Percentiles rank a stretch among this genome's conserved stretches.
These are phyloP conservation scores for Encarsia formosa DNA, from an alignment of 2,888 invertebrate species.

Conservation along the genomic window DNA sequence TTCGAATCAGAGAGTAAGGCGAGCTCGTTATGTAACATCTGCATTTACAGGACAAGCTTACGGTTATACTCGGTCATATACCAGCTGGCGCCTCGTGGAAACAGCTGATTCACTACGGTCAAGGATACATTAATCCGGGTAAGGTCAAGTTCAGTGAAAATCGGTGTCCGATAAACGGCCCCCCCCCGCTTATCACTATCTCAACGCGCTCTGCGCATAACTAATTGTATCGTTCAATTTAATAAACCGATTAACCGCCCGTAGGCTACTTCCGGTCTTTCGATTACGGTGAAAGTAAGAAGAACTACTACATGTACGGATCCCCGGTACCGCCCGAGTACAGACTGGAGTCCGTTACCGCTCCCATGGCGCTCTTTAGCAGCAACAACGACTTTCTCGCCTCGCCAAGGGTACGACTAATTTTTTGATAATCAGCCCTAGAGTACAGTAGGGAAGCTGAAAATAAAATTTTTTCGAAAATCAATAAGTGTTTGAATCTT, in stretches of 20 bases:
- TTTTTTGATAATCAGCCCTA: too few species aligned
- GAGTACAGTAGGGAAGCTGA: too few species aligned
- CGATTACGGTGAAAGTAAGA: conserved; percentile 39
- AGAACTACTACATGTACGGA: conserved; percentile 39
- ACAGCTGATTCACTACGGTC: conserved; percentile 45
- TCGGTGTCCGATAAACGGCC: too few species aligned
- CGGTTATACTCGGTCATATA: conserved; percentile 42
- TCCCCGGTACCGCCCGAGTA: conserved; percentile 42
- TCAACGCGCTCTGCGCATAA: too few species aligned
- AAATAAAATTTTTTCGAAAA: too few species aligned
- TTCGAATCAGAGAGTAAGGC: too few species aligned
- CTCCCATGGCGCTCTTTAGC: conserved; percentile 43
- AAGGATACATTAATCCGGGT: conserved; percentile 45
- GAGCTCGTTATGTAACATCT: too few species aligned
- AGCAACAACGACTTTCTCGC: conserved; percentile 42
- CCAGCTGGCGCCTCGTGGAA: conserved; percentile 49
- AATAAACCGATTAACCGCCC: too few species aligned
- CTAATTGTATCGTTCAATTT: too few species aligned
- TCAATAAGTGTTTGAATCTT: too few species aligned
- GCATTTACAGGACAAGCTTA: conserved; percentile 36
- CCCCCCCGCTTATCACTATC: too few species aligned
- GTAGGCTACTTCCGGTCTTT: conserved; percentile 41
- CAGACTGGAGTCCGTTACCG: conserved; percentile 37
- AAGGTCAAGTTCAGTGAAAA: too few species aligned
- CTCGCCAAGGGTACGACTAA: conserved; percentile 38